Base-by-base conservation (phyloP, 2,113 vertebrate genomes). In the Blennius ocellaris region DNA sequence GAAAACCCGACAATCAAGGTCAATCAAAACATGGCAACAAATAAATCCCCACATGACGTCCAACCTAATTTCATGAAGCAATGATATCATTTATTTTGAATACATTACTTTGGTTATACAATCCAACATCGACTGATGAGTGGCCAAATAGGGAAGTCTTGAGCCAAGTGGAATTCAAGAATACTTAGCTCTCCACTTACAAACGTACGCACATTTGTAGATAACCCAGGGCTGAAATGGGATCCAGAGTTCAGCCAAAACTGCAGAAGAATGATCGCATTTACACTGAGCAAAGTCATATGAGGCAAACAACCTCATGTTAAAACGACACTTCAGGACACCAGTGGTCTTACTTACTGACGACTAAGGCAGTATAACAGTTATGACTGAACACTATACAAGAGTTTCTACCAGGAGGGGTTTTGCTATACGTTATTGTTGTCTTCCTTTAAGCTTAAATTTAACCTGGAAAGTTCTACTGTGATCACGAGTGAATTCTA, bases 131-230 rank as follows among this genome's bases (percentile, higher is more conserved):
- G 9, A 15, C n/a, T 51, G 66, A 9, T 21, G 57, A 40, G 30
- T 48, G 45, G 52, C 40, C 75, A 58, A 43, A 56, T 59, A 21
- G 11, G 11, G 37, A 43, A 47, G 14, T 48, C 30, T 59, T 54
- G 41, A 38, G 9, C n/a, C 21, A 16, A 48, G 12, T 15, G 41
- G 60, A 52, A 48, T 65, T 51, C 3, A 21, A 8, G 11, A 15
- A 38, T 12, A 8, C 41, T 60, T 11, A 61, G 6, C 44, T 45
- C 6, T 30, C n/a, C 17, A 16, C 41, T 41, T 39, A 30, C 21
- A 30, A 39, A 30, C 38, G 14, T 36, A 11, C 54, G 54, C 52
- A 64, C 40, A 54, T 5, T 44, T 15, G 37, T 58, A 11, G 16
- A 45, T 47, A 44, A 7, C 14, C 16, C 0, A 7, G 44, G 15